Conservation (phyloP, 2,113 vertebrate species). For the Cheilinus undulatus region DNA sequence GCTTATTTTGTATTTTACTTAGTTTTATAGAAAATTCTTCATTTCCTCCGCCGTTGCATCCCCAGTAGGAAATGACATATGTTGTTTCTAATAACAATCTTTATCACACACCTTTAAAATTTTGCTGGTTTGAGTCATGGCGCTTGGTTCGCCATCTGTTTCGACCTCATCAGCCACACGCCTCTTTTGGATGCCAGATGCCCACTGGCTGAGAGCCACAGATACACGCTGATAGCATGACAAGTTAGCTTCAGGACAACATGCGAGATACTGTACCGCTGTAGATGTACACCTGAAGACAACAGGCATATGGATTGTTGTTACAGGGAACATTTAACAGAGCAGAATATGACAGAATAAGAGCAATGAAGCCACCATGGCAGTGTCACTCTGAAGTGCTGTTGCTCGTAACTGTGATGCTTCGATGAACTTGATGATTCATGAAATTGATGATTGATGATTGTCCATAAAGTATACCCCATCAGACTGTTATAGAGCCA, state of each 20-base stretch:
- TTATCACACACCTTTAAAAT: conserved; percentile 59
- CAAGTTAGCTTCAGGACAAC: conserved; percentile 4
- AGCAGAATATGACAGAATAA: background rate
- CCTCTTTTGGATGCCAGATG: conserved; percentile 47
- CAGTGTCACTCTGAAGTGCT: conserved; percentile 25
- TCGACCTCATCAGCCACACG: conserved; percentile 39
- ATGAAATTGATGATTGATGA: conserved; percentile 58
- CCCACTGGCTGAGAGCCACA: conserved; percentile 51
- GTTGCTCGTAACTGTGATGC: conserved; percentile 17
- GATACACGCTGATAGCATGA: conserved; percentile 5
- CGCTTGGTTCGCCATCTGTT: conserved; percentile 62
- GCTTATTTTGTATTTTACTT: conserved; percentile 30
- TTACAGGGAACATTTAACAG: background rate
- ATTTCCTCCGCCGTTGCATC: conserved; percentile 37
- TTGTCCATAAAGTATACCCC: conserved; percentile 53
- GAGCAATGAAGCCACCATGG: conserved; percentile 1
- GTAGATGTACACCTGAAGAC: background rate
- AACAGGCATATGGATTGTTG: background rate
- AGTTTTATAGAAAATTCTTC: background rate
- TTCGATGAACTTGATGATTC: conserved; percentile 53
- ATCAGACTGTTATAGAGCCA: conserved; percentile 22
- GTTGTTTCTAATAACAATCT: conserved; percentile 55
- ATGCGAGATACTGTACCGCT: background rate
- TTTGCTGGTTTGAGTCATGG: conserved; percentile 36
- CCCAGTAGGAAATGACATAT: conserved; percentile 43